Evolutionary conservation across 2,888 invertebrate species (phyloP).

Genomic region (Hofmannophila pseudospretella): DNA sequence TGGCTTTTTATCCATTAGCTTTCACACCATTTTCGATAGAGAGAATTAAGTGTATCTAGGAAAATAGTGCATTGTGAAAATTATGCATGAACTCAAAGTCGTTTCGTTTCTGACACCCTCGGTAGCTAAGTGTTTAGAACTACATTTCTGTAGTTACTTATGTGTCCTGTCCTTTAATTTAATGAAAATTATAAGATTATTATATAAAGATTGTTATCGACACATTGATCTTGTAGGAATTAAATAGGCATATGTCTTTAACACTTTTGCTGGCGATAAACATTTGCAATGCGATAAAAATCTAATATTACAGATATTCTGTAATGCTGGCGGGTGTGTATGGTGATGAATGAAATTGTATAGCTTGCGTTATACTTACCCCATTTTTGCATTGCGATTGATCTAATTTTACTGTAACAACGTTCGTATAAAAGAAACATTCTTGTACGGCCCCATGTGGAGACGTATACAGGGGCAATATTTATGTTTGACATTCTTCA

Average conservation of each 20-base stretch:
- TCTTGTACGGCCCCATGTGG: too few species aligned
- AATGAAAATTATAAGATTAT: too few species aligned
- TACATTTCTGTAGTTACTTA: background rate
- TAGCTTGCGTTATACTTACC: constrained; percentile 31
- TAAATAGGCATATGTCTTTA: background rate
- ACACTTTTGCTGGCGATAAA: constrained; percentile 4
- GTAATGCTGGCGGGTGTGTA: constrained; percentile 60
- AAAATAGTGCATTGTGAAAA: background rate
- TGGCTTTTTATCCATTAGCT: constrained; percentile 47
- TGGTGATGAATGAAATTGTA: constrained; percentile 61
- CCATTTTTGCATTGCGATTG: constrained; percentile 33
- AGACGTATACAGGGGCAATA: too few species aligned
- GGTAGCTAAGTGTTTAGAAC: too few species aligned
- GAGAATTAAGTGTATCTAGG: constrained; percentile 9
- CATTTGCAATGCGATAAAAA: constrained; percentile 37
- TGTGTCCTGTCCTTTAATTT: too few species aligned
- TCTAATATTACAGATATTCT: constrained; percentile 25
- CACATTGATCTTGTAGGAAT: background rate
- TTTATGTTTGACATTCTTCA: too few species aligned
- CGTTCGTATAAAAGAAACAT: too few species aligned
- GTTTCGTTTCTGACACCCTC: background rate
- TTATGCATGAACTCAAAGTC: background rate
- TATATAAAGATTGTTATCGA: too few species aligned
- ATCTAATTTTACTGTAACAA: constrained; percentile 9
- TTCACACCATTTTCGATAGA: constrained; percentile 66